Conservation (phyloP, 2,797 vertebrate genomes). For the Notamacropus eugenii region DNA sequence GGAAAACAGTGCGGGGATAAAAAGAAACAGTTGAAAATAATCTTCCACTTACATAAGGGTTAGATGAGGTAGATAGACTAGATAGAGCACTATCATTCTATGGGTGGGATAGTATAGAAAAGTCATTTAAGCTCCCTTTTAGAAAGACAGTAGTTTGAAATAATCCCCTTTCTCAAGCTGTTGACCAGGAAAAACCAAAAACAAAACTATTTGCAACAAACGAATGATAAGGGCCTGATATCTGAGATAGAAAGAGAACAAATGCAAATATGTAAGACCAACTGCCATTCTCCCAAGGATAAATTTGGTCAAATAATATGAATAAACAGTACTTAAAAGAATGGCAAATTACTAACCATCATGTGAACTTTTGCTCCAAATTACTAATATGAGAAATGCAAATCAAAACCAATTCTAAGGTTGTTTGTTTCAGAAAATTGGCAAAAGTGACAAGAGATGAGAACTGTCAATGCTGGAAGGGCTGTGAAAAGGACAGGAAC, state of each 20-base stretch:
- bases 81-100: not conserved
- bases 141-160: not conserved
- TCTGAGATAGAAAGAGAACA: not conserved
- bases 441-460: not conserved
- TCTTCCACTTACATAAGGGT: not conserved
- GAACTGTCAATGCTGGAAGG: not conserved
- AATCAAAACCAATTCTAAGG: not conserved
- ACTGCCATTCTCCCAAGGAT: not conserved
- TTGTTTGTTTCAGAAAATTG: not conserved
- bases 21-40: not conserved
- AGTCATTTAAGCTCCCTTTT: not conserved
- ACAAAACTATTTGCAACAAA: not conserved
- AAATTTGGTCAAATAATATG: not conserved
- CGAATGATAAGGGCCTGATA: not conserved
- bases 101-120: not conserved
- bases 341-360: not conserved
- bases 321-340: not conserved
- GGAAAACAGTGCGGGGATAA: constrained; percentile 67
- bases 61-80: not conserved
- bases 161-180: not conserved
- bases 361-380: not conserved
- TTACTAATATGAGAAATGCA: not conserved
- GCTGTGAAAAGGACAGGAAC: not conserved
- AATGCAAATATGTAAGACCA: not conserved
- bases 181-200: not conserved